These are phyloP conservation scores for Progne subis DNA, from an alignment of 2,113 vertebrate genomes.

Conservation along the genomic window DNA sequence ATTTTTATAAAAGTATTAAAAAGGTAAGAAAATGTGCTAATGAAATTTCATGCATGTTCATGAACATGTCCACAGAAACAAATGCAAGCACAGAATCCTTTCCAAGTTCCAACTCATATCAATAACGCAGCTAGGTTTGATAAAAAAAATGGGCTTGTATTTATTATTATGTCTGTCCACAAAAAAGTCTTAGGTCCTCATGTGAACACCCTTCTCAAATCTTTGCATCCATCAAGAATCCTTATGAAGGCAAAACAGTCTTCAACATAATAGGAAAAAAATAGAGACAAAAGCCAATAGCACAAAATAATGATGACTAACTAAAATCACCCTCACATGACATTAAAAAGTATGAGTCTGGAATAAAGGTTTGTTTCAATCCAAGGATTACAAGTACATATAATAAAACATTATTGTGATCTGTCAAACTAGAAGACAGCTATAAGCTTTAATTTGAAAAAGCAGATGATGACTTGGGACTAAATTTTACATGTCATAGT, in stretches of 20 bases:
- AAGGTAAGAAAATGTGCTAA: background rate
- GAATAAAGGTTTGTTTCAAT: constrained; percentile 19
- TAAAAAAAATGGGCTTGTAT: background rate
- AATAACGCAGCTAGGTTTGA: background rate
- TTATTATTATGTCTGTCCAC: background rate
- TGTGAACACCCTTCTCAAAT: background rate
- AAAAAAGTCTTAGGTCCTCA: background rate
- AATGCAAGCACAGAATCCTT: background rate
- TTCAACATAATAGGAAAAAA: background rate
- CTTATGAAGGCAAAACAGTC: background rate
- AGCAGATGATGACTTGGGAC: background rate
- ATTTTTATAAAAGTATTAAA: background rate
- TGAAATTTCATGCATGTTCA: background rate
- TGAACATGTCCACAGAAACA: background rate
- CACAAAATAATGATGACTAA: background rate
- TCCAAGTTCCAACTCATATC: background rate
- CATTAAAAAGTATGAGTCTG: background rate
- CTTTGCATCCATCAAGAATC: background rate
- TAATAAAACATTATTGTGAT: background rate
- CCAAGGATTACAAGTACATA: constrained; percentile 7
- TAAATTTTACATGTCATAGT: background rate
- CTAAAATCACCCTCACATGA: background rate
- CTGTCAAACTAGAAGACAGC: background rate
- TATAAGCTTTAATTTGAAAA: constrained; percentile 23
- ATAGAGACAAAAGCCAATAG: background rate